Evolutionary conservation across 2,113 vertebrate genomes (phyloP).

Genomic region (Gavia stellata): DNA sequence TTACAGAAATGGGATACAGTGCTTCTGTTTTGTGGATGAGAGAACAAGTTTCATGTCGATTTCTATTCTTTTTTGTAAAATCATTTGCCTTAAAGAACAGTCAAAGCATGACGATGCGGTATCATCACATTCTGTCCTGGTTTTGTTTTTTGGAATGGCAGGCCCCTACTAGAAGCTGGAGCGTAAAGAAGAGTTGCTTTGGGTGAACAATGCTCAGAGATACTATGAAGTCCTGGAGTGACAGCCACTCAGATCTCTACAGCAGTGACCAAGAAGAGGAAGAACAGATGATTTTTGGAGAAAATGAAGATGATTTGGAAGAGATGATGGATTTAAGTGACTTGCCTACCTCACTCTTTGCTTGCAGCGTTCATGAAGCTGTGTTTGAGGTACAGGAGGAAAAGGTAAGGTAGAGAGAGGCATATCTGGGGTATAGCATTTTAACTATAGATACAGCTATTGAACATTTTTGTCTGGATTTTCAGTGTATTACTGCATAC

Average conservation of each 20-base stretch:
- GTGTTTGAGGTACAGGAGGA: slow-evolving; percentile 84
- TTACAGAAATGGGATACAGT: not conserved
- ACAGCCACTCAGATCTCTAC: slow-evolving; percentile 84
- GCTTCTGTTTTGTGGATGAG: not conserved
- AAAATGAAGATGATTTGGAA: slow-evolving; percentile 84
- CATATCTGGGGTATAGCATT: not conserved
- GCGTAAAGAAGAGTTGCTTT: not conserved
- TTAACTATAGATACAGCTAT: not conserved
- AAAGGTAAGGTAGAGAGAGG: slow-evolving; percentile 73
- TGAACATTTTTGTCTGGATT: not conserved
- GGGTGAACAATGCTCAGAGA: slow-evolving; percentile 79
- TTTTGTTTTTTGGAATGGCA: not conserved
- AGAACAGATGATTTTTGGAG: slow-evolving; percentile 88
- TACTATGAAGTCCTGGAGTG: slow-evolving; percentile 82
- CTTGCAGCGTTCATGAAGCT: slow-evolving; percentile 84
- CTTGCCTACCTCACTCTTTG: slow-evolving; percentile 88
- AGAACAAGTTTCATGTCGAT: not conserved
- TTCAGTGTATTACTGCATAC: not conserved
- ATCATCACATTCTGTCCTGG: not conserved
- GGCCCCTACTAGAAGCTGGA: not conserved
- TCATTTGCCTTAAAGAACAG: not conserved
- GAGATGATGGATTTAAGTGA: slow-evolving; percentile 96
- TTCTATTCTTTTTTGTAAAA: not conserved
- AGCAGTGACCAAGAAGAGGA: slow-evolving; percentile 91
- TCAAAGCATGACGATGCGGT: not conserved